These are phyloP conservation scores for Hylyphantes graminicola DNA, from an alignment of 1,140 invertebrate genomes.

Conservation along the genomic window DNA sequence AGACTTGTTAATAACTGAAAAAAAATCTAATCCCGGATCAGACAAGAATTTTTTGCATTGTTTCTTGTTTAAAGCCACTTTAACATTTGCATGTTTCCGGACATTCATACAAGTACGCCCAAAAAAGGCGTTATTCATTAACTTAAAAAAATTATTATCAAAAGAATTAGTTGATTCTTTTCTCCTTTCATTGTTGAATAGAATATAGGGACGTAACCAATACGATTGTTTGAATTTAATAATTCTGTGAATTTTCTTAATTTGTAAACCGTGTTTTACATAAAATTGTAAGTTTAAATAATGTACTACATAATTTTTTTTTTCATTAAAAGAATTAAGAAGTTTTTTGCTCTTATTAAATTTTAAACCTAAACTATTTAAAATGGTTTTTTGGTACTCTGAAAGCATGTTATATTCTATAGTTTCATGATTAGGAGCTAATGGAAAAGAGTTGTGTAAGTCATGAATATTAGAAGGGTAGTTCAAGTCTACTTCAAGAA, in stretches of 20 bases:
- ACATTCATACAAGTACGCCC: constrained; percentile 70
- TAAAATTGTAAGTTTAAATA: constrained; percentile 30
- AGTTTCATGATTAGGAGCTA: constrained; percentile 11
- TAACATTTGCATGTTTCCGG: constrained; percentile 6
- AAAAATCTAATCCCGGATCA: constrained; percentile 62
- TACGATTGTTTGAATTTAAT: constrained; percentile 31
- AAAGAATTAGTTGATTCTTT: constrained; percentile 67
- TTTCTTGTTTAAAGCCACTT: background rate
- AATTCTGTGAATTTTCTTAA: constrained; percentile 26
- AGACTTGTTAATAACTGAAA: constrained; percentile 8
- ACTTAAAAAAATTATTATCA: constrained; percentile 70
- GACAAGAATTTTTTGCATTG: background rate
- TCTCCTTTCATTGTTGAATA: constrained; percentile 62
- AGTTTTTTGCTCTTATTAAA: constrained; percentile 25
- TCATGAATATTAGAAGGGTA: background rate
- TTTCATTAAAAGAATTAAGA: constrained; percentile 5
- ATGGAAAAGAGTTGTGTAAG: background rate
- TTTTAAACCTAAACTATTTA: constrained; percentile 6
- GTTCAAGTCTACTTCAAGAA: constrained; percentile 4
- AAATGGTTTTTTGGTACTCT: constrained; percentile 12
- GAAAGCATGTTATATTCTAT: constrained; percentile 12
- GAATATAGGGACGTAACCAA: constrained; percentile 37
- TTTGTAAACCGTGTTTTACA: background rate
- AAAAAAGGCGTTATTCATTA: constrained; percentile 69
- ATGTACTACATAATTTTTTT: constrained; percentile 13